These are phyloP conservation scores for Ferrisia virgata DNA, from an alignment of 2,888 invertebrate genomes.

Conservation along the genomic window DNA sequence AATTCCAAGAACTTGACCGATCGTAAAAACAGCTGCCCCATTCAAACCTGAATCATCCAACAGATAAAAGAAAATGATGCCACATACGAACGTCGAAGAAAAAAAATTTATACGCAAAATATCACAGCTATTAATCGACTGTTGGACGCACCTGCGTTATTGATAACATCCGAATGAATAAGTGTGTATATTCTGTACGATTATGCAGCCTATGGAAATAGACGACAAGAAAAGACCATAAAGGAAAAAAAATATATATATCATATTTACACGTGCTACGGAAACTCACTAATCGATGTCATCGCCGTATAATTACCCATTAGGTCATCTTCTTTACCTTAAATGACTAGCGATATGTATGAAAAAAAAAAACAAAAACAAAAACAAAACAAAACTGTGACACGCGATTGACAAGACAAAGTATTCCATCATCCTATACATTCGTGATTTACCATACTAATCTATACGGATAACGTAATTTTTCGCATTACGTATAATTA, in stretches of 20 bases:
- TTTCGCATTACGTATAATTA: too few species aligned
- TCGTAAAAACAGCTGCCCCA: neutral
- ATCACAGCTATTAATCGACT: neutral
- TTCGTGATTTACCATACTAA: neutral
- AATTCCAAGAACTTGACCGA: neutral
- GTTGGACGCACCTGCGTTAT: neutral
- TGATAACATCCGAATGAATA: neutral
- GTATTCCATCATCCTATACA: neutral
- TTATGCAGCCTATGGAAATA: neutral
- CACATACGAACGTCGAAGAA: neutral
- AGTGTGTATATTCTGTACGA: neutral
- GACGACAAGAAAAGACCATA: neutral
- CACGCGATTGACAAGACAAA: neutral
- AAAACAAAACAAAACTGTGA: neutral
- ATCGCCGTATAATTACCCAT: neutral
- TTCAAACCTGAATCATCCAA: neutral
- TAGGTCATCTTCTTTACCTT: neutral
- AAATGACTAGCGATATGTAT: neutral
- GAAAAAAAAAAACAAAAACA: neutral
- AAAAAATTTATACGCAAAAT: neutral
- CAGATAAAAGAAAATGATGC: neutral
- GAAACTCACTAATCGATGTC: neutral
- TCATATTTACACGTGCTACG: neutral
- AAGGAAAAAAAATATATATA: neutral
- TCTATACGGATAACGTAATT: too few species aligned